phyloP scores from a whole-genome alignment of 2,888 invertebrate genomes.

The Aphelenchoides bicaudatus region DNA sequence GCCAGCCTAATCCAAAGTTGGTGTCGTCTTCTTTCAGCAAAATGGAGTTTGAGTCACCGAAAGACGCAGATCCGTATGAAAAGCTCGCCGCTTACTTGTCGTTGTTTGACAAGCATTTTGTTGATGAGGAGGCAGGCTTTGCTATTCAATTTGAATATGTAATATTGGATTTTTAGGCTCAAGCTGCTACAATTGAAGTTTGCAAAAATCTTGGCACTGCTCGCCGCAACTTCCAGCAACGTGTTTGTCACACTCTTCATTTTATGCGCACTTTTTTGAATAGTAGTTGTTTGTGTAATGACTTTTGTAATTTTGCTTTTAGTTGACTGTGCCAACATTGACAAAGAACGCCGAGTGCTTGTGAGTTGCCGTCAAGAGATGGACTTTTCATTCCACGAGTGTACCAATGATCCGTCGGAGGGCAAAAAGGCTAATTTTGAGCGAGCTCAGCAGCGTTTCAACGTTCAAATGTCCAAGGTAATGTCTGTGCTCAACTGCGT shows the following conservation, averaged over 20 bases:
- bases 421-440: conserved; percentile 2
- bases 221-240: conserved; percentile 4
- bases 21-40: background rate
- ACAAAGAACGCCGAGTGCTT: conserved; percentile 15
- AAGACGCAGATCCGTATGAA: conserved; percentile 8
- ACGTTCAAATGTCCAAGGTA: conserved; percentile 20
- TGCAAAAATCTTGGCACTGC: background rate
- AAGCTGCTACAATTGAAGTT: background rate
- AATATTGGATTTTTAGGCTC: background rate
- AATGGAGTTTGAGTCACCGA: conserved; percentile 13
- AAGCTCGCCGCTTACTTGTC: background rate
- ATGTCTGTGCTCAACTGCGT: background rate
- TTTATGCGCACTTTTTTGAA: conserved; percentile 17
- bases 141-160: background rate
- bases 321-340: conserved; percentile 10
- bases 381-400: conserved; percentile 19
- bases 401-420: conserved; percentile 2
- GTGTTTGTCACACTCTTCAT: background rate
- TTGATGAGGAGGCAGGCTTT: background rate
- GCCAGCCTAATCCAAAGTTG: conserved; percentile 8
- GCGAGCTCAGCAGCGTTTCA: conserved; percentile 1
- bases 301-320: too few species aligned
- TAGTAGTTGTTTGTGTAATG: conserved; percentile 9
- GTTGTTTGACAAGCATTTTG: background rate
- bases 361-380: conserved; percentile 19